Conservation (phyloP, 1,140 invertebrate species). For the Akabosia matsudoensis region DNA sequence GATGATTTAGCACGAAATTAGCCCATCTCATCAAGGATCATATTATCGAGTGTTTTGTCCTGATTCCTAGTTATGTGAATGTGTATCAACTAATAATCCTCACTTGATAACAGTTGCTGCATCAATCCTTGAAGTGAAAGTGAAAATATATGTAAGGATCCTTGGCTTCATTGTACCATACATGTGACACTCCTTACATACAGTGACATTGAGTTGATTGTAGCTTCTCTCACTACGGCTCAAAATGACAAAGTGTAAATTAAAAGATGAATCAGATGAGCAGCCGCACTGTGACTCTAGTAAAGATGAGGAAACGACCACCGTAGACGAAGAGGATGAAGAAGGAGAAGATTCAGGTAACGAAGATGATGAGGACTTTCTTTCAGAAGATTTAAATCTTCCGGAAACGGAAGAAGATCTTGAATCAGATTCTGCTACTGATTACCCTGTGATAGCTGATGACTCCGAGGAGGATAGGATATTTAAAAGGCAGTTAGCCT, state of each 20-base stretch:
- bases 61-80: no score
- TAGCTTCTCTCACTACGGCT: not conserved
- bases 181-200: no score
- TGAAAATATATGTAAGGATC: no score
- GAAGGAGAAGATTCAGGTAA: slow-evolving; percentile 27
- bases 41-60: not conserved
- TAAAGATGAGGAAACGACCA: not conserved
- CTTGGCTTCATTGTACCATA: no score
- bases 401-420: slow-evolving; percentile 17
- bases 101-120: no score
- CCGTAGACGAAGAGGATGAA: slow-evolving; percentile 22
- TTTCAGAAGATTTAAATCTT: slow-evolving; percentile 5
- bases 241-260: not conserved
- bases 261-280: not conserved
- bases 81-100: no score
- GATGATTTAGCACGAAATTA: not conserved
- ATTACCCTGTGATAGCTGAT: slow-evolving; percentile 5
- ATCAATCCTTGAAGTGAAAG: no score
- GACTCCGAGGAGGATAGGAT: not conserved
- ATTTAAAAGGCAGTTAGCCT: slow-evolving; percentile 36
- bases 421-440: not conserved
- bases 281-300: not conserved
- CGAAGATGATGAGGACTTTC: slow-evolving; percentile 33
- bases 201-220: not conserved
- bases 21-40: not conserved